Conservation (phyloP, 2,113 vertebrate genomes). For the Clarias magur region DNA sequence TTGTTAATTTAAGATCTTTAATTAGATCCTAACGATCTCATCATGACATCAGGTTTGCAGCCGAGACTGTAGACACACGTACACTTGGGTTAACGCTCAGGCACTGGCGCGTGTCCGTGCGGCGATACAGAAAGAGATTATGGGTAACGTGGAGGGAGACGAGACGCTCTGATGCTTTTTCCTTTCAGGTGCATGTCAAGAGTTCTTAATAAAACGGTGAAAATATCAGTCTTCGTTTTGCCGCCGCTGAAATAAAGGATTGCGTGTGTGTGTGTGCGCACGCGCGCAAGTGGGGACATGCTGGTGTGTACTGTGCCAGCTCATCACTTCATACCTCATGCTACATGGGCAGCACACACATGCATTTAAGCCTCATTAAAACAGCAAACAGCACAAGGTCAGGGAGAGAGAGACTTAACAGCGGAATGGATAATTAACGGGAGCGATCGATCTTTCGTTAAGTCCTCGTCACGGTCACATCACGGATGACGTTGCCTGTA, state of each 20-base stretch:
- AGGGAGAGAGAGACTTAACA: neutral
- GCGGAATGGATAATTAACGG: conserved; percentile 2
- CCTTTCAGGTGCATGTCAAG: neutral
- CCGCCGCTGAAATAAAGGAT: neutral
- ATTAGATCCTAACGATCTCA: neutral
- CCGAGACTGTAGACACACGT: neutral
- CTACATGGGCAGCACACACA: conserved; percentile 40
- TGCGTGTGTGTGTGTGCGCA: conserved; percentile 25
- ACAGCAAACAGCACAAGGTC: conserved; percentile 61
- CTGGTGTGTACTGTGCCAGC: conserved; percentile 1
- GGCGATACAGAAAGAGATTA: neutral
- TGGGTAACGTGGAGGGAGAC: neutral
- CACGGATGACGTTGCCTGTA: neutral
- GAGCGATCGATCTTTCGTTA: conserved; percentile 1
- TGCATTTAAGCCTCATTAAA: conserved; percentile 50
- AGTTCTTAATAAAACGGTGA: neutral
- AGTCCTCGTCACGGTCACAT: neutral
- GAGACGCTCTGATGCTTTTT: neutral
- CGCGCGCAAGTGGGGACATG: neutral
- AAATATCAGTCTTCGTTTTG: neutral
- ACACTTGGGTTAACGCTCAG: neutral
- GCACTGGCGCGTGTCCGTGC: neutral
- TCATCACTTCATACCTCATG: neutral
- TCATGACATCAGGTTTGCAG: neutral
- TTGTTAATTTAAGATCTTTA: neutral